Conservation (phyloP, 37 sponge, comb jelly and placozoan genomes). For the Haliclona indistincta region DNA sequence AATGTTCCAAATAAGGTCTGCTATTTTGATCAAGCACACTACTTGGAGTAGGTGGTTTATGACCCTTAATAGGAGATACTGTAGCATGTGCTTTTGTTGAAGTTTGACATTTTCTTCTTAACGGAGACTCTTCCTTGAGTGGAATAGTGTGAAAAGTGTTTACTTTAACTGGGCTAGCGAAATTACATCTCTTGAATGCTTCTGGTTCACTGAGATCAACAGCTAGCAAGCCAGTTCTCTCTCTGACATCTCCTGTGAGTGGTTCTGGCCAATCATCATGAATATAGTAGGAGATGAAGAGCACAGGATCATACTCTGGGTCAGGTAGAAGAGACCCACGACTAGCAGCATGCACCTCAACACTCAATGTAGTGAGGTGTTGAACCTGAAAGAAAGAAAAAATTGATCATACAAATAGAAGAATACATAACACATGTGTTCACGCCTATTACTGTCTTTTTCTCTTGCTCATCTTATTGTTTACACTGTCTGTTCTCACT, state of each 20-base stretch:
- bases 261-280: slow-evolving; percentile 59
- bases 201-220: neutral
- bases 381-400: slow-evolving; percentile 37
- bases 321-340: slow-evolving; percentile 69
- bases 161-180: neutral
- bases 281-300: slow-evolving; percentile 77
- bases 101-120: neutral
- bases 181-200: too few relatives aligned
- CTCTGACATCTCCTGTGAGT: too few relatives aligned
- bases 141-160: too few relatives aligned
- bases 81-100: too few relatives aligned
- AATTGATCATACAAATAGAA: slow-evolving; percentile 2
- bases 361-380: slow-evolving; percentile 73
- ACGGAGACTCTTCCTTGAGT: neutral
- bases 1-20: slow-evolving; percentile 21
- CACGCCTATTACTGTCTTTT: too few relatives aligned
- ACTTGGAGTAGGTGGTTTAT: neutral
- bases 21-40: neutral
- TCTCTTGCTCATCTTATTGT: too few relatives aligned
- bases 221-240: neutral
- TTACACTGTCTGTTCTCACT: too few relatives aligned
- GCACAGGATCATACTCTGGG: slow-evolving; percentile 80
- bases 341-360: slow-evolving; percentile 78
- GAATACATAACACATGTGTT: too few relatives aligned
- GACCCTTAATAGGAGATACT: too few relatives aligned